Base-by-base conservation (phyloP, 2,797 vertebrate species). In the Etheostoma nigrum region DNA sequence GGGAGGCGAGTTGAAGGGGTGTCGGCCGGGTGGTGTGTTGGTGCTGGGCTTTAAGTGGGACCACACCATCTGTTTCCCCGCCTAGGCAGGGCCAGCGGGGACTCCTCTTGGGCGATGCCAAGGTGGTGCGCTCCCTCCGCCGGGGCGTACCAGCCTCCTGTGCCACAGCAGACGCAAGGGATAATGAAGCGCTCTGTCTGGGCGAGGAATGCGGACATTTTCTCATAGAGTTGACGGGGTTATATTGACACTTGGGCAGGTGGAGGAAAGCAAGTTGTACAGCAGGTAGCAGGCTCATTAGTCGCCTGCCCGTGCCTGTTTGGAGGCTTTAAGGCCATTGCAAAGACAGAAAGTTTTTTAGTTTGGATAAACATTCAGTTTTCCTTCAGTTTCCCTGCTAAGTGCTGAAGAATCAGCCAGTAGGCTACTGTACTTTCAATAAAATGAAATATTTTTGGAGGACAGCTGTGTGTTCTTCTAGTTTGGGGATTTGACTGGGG, bases 51-150 rank as follows among this genome's bases (percentile, higher is more conserved):
- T 92, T 91, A 93, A 93, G 92, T 92, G 88, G 89, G 91, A 89
- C 82, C 86, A 70, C 90, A 90, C 95, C 95, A 95, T 96, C 95
- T 96, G 95, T 92, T 94, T 92, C 91, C 77, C 91, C 89, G 85
- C 93, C 89, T 87, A 76, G 88, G 84, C 85, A 89, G 86, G 89
- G 90, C 89, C 90, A 89, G 87, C 55, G 83, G 91, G 91, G 92
- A 91, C 86, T 91, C 89, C 86, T 93, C 89, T 90, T 83, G 88
- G 93, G 87, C 52, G 84, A 91, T 93, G 94, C 93, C 94, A 94
- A 92, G 80, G 84, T 79, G 62, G 79, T 80, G 78, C 67, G 74
- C 84, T 83, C 72, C 67, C 79, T 87, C 86, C 76, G 19, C 61
- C 64, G 64, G 83, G 86, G 88, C 78, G 82, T 80, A 88, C 67